Base-by-base conservation (phyloP, 1,140 invertebrate genomes). In the Drosophila grimshawi region DNA sequence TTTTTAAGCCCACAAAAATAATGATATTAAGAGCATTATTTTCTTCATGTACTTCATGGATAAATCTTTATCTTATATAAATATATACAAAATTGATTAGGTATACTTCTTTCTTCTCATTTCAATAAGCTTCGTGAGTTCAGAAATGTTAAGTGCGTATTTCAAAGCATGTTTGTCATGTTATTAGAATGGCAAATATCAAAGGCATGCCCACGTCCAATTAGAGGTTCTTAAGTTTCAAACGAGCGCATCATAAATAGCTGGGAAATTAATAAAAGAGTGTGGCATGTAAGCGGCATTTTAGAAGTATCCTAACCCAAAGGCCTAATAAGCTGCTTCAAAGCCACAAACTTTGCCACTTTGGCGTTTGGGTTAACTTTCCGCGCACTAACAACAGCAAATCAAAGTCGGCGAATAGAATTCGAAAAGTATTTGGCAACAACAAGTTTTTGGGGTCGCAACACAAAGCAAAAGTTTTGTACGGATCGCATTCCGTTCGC, bases 381-480 rank as follows among this genome's bases (percentile, higher is more conserved):
- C 11, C 11, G 3, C 7, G 3, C 5, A 11, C 3, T 29, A n/a
- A n/a, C 11, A 19, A 56, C 51, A 55, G 11, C 57, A 45, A 76
- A 66, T 80, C 76, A 72, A 61, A 64, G 46, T 59, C 3, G 35
- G 43, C 43, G 61, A 65, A 71, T 56, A 62, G 71, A 71, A 70
- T 55, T 51, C 41, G 45, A 76, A 70, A 76, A 69, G 57, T 52
- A 78, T 76, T 81, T 73, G 37, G 29, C 30, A 37, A 33, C 57
- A 53, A 76, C 61, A 72, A 65, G 73, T 65, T 65, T 41, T 33
- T 43, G 10, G 10, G 45, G 61, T 48, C 37, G 46, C 41, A 33
- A 43, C 39, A 10, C 56, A 27, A 30, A 45, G 43, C 48, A 62
- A 80, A 86, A 80, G 65, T 88, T 88, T 80, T 57, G 56, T 45